These are phyloP conservation scores for Mus minutoides DNA, from an alignment of 2,797 vertebrate species.

Conservation along the genomic window DNA sequence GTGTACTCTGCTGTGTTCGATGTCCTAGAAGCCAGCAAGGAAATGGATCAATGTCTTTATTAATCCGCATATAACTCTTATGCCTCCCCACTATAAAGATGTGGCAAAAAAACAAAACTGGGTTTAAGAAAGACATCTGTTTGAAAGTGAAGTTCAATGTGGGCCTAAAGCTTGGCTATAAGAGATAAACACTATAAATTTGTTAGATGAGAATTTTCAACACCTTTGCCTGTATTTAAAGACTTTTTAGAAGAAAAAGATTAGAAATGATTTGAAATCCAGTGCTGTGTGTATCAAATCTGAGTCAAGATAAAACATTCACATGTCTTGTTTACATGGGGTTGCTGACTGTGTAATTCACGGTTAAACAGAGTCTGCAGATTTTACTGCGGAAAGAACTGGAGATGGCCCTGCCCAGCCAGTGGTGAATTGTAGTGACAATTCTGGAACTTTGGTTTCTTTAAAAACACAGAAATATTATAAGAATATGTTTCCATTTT, in stretches of 20 bases:
- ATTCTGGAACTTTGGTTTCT: background rate
- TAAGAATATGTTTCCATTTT: background rate
- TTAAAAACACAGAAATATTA: background rate
- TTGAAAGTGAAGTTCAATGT: constrained; percentile 44
- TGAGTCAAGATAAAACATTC: background rate
- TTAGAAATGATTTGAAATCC: constrained; percentile 26
- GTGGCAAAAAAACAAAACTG: background rate
- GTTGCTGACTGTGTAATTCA: background rate
- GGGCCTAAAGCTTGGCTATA: constrained; percentile 26
- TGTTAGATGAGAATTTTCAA: constrained; percentile 50
- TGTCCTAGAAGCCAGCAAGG: background rate
- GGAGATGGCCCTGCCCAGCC: background rate
- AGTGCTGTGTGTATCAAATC: background rate
- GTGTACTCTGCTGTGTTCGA: background rate
- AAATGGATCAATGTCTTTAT: constrained; percentile 42
- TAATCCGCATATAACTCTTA: constrained; percentile 43
- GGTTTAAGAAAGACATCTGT: constrained; percentile 40
- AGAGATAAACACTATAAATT: constrained; percentile 13
- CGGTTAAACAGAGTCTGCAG: background rate
- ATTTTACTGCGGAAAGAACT: constrained; percentile 11
- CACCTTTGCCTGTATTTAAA: background rate
- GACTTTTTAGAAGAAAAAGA: constrained; percentile 28
- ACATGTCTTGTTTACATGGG: background rate
- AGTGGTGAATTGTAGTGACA: background rate
- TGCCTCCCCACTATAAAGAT: background rate